Evolutionary conservation across 2,113 vertebrate genomes (phyloP), one percentile per base, ranked within the genome.

Genomic region (Morone saxatilis): DNA sequence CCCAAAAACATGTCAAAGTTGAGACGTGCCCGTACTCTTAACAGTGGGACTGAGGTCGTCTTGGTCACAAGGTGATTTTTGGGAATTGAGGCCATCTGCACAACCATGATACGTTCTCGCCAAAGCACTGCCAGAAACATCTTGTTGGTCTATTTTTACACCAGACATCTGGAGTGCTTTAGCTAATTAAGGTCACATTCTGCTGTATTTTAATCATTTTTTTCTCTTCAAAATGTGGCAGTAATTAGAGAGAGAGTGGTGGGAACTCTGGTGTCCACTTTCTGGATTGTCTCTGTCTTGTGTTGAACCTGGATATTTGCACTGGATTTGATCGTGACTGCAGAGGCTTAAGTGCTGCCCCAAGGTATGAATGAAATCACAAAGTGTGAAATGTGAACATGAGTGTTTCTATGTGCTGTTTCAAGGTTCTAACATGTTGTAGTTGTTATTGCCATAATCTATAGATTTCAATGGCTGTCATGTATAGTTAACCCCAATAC

Each of bases 141-240:
- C 36, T 10, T 47, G 41, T 60, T 40, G 43, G 31, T 72, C 25
- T 61, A 25, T 84, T 73, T 78, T 71, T 71, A 67, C 67, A 60
- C 25, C 54, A 19, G 25, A 47, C 47, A 57, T 43, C 50, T 63
- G 40, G 48, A 45, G 20, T 43, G 61, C 70, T 78, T 40, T 16
- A 20, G 31, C 40, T 20, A 20, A 54, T 31, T 45, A 11, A 20
- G 3, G 1, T 48, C 41, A 48, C 12, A 48, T 51, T 22, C 20
- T 68, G 54, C 63, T 78, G 12, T 8, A 68, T 59, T 59, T 36
- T 9, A 6, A 4, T 68, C 43, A 4, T 45, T 38, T 45, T 19
- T 56, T 47, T 47, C 31, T 31, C 16, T 20, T 43, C 22, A 11
- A 59, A 1, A 45, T 45, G 61, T n/a, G 31, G 74, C 67, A 77